Evolutionary conservation across 2,113 vertebrate species (phyloP), one percentile per base, ranked within the genome.

Genomic region (Cololabis saira): DNA sequence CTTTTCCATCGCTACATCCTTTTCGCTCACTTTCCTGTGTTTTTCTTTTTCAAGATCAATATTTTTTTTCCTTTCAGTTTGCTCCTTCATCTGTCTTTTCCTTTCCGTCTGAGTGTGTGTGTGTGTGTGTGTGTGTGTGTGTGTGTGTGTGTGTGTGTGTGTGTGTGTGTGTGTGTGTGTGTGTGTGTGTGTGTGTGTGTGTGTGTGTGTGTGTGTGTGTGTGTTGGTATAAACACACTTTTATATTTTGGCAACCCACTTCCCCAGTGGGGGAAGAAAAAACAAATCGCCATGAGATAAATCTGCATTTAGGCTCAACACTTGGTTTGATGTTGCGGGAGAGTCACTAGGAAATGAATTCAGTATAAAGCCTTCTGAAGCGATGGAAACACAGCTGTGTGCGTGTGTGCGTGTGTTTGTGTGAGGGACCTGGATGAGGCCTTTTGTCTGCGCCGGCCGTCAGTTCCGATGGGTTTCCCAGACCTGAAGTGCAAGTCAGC

Each of bases 391-490:
- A 3, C n/a, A 10, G 37, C 43, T 48, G 33, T 37, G 33, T 37
- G 33, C 10, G 33, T 37, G 33, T 37, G 33, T 37, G 33, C 10
- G 10, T 37, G 33, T 11, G 33, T 37, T 1, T 4, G 33, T 9
- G 10, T 7, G 33, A 37, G 33, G 10, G 33, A 37, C 24, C 40
- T 58, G 71, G 51, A 74, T 6, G 7, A 69, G 56, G 30, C 49
- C 78, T 76, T 77, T 71, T 67, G 82, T 65, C 70, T 80, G 67
- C 30, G 63, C 44, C 19, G 11, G 19, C 58, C 51, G 43, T 70
- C 60, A 44, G 69, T 80, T 80, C 78, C 54, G 65, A 88, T 80
- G 78, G 55, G 49, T 84, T 84, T 83, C 70, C 81, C 86, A 86
- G 86, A 82, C 75, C 65, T 52, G 21, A 61, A 54, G 43, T 45